phyloP scores from a whole-genome alignment of 2,113 vertebrate genomes.

The Dromiciops gliroides region DNA sequence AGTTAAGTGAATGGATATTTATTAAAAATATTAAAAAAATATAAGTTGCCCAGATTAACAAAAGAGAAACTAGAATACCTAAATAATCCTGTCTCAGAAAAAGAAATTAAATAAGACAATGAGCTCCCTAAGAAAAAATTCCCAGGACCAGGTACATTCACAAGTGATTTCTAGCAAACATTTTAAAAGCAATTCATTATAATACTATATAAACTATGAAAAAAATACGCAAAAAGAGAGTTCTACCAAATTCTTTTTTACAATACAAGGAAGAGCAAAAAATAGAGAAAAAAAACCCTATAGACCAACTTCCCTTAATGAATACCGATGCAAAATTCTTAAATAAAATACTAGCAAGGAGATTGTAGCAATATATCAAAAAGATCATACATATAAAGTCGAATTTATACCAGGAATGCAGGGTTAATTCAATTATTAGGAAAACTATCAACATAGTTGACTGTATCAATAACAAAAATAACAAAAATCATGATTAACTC shows the following conservation, averaged over 20 bases:
- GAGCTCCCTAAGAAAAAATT: not conserved
- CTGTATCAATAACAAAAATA: not conserved
- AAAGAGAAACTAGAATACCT: not conserved
- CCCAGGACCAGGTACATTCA: not conserved
- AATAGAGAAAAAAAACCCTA: constrained; percentile 1
- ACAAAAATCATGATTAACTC: not conserved
- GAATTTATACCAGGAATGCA: not conserved
- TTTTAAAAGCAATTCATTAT: not conserved
- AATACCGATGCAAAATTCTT: not conserved
- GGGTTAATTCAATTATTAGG: not conserved
- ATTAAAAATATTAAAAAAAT: too few relatives aligned
- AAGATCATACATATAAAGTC: not conserved
- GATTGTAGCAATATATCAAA: not conserved
- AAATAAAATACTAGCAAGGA: not conserved
- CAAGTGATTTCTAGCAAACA: not conserved
- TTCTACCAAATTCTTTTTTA: not conserved
- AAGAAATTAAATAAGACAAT: not conserved
- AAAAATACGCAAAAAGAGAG: not conserved
- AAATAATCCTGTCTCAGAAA: not conserved
- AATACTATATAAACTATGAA: not conserved
- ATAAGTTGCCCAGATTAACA: not conserved
- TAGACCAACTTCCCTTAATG: not conserved
- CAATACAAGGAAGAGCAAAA: not conserved
- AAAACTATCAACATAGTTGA: not conserved
- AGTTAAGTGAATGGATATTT: too few relatives aligned